These are phyloP conservation scores for Acanthococcus lagerstroemiae DNA, from an alignment of 2,888 invertebrate genomes.

Conservation along the genomic window DNA sequence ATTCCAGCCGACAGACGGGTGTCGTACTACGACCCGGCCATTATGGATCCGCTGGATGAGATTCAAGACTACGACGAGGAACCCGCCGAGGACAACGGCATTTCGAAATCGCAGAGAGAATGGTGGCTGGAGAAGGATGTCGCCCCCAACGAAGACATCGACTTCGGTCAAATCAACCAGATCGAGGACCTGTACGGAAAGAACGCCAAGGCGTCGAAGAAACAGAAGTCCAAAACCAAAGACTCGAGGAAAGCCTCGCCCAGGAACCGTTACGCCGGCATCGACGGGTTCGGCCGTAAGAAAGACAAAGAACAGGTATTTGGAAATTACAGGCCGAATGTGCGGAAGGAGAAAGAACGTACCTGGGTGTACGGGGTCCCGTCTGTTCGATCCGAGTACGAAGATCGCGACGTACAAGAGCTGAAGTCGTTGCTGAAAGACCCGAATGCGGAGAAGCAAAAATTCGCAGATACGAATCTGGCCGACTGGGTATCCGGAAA, in stretches of 20 bases:
- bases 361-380: constrained; percentile 38
- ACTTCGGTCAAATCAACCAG: constrained; percentile 1
- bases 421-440: constrained; percentile 49
- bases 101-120: neutral
- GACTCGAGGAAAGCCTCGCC: neutral
- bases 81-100: neutral
- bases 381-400: constrained; percentile 38
- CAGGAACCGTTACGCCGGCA: constrained; percentile 2
- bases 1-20: constrained; percentile 6
- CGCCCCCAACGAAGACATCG: constrained; percentile 1
- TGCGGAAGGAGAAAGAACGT: constrained; percentile 42
- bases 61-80: constrained; percentile 24
- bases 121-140: constrained; percentile 20
- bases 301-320: constrained; percentile 16
- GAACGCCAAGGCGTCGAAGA: neutral
- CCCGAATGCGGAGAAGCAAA: neutral
- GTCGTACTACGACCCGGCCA: constrained; percentile 12
- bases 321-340: neutral
- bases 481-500: constrained; percentile 3
- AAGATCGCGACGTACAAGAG: constrained; percentile 57
- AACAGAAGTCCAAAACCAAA: neutral
- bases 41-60: constrained; percentile 12
- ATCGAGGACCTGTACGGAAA: neutral
- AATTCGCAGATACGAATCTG: neutral
- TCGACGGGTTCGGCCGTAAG: constrained; percentile 19